Evolutionary conservation across 30 jellyfish, hydroid and myxozoan species (phyloP).

Genomic region (Hydra vulgaris): DNA sequence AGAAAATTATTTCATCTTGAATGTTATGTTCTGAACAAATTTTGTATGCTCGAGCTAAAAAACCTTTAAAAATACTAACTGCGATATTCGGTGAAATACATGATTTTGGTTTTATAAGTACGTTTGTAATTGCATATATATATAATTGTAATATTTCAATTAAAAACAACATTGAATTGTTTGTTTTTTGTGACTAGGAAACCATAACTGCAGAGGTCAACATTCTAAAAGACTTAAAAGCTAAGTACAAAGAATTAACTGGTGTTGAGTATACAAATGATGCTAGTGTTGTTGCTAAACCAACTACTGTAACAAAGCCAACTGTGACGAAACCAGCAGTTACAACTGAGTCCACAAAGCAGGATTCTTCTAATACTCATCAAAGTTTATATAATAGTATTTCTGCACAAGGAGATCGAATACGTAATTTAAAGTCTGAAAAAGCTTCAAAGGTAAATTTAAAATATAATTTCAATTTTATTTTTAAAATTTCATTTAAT

Average conservation of each 20-base stretch:
- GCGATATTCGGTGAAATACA: too few relatives aligned
- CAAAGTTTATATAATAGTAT: conserved; percentile 24
- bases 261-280: conserved; percentile 48
- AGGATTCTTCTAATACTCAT: neutral
- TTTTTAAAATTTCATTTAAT: neutral
- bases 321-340: conserved; percentile 7
- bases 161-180: too few relatives aligned
- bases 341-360: neutral
- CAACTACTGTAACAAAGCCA: conserved; percentile 10
- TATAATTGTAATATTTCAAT: too few relatives aligned
- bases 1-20: too few relatives aligned
- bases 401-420: conserved; percentile 74
- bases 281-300: conserved; percentile 41
- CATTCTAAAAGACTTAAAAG: conserved; percentile 49
- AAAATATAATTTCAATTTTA: neutral
- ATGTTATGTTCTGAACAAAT: too few relatives aligned
- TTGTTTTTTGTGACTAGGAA: too few relatives aligned
- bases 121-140: too few relatives aligned
- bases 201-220: conserved; percentile 42
- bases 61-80: too few relatives aligned
- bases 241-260: conserved; percentile 50
- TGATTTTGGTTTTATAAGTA: too few relatives aligned
- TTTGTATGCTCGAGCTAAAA: too few relatives aligned
- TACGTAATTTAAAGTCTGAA: conserved; percentile 49
- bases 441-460: conserved; percentile 59